Percentiles rank a stretch among this genome's conserved stretches.
phyloP scores from a whole-genome alignment of 2,888 invertebrate species.

The Proisotoma minuta region DNA sequence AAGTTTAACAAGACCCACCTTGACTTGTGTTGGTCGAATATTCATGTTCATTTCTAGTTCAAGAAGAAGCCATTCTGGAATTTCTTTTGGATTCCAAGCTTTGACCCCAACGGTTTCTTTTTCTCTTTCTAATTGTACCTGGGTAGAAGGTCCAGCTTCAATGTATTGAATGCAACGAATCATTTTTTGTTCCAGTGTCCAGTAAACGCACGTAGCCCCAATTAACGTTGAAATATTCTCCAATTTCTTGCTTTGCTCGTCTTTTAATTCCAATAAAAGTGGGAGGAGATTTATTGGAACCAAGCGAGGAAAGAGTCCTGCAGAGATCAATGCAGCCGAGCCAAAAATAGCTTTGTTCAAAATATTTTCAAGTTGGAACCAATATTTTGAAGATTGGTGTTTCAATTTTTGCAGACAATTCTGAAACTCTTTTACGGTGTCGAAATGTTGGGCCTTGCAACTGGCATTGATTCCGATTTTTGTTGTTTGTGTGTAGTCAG shows the following conservation, averaged over 20 bases:
- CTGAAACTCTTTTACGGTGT: not conserved
- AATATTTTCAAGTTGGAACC: not conserved
- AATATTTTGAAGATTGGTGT: not conserved
- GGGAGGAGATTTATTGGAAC: slow-evolving; percentile 9
- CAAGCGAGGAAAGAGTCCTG: slow-evolving; percentile 24
- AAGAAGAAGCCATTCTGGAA: slow-evolving; percentile 33
- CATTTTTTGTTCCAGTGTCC: slow-evolving; percentile 18
- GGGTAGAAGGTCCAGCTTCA: not conserved
- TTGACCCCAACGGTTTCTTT: slow-evolving; percentile 8
- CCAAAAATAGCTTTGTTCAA: not conserved
- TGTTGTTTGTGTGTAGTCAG: not conserved
- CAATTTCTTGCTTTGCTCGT: not conserved
- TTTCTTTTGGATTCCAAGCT: slow-evolving; percentile 25
- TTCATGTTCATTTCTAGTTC: slow-evolving; percentile 38
- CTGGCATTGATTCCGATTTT: not conserved
- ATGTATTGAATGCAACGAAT: slow-evolving; percentile 7
- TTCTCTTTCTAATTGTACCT: slow-evolving; percentile 11
- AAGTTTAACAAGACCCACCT: slow-evolving; percentile 18
- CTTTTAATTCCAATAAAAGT: not conserved
- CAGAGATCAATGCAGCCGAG: slow-evolving; percentile 3
- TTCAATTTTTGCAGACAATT: not conserved
- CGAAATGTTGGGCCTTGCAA: not conserved
- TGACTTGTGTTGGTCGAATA: slow-evolving; percentile 32
- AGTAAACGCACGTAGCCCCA: slow-evolving; percentile 13
- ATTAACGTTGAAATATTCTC: not conserved